These are phyloP conservation scores for Agrilus mali DNA, from an alignment of 2,888 invertebrate genomes.

Conservation along the genomic window DNA sequence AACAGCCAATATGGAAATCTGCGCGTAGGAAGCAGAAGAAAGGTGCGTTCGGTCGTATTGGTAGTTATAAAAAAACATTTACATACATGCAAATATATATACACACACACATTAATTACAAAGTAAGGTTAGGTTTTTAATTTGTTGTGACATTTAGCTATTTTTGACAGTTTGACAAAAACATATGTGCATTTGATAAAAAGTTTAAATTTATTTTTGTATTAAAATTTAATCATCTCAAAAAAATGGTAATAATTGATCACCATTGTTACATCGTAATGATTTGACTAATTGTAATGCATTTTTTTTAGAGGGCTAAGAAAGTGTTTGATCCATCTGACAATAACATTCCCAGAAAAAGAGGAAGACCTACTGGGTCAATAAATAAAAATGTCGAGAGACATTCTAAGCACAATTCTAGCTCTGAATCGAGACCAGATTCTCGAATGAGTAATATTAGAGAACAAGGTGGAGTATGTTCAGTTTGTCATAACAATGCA, in stretches of 20 bases:
- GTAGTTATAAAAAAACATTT: constrained; percentile 6
- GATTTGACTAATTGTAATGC: no score
- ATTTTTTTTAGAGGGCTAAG: constrained; percentile 52
- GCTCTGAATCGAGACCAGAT: constrained; percentile 24
- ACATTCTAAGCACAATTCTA: constrained; percentile 28
- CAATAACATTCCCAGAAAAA: constrained; percentile 61
- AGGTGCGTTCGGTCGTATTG: constrained; percentile 28
- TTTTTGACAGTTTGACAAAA: constrained; percentile 1
- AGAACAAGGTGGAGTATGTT: constrained; percentile 47
- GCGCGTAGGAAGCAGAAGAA: constrained; percentile 46
- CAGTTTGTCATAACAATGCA: constrained; percentile 47
- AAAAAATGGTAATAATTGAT: neutral
- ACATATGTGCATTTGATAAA: constrained; percentile 1
- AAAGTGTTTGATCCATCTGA: constrained; percentile 81
- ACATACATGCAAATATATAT: no score
- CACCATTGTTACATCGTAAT: no score
- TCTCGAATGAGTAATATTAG: constrained; percentile 29
- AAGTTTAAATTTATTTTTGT: neutral
- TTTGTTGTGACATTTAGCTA: constrained; percentile 1
- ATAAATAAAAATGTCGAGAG: constrained; percentile 47
- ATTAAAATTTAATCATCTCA: neutral
- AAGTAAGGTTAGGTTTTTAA: neutral
- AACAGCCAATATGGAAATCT: constrained; percentile 20
- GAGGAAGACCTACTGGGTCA: constrained; percentile 53
- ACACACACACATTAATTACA: neutral